Conservation (phyloP, 1,140 invertebrate genomes). For the Eriocheir sinensis region DNA sequence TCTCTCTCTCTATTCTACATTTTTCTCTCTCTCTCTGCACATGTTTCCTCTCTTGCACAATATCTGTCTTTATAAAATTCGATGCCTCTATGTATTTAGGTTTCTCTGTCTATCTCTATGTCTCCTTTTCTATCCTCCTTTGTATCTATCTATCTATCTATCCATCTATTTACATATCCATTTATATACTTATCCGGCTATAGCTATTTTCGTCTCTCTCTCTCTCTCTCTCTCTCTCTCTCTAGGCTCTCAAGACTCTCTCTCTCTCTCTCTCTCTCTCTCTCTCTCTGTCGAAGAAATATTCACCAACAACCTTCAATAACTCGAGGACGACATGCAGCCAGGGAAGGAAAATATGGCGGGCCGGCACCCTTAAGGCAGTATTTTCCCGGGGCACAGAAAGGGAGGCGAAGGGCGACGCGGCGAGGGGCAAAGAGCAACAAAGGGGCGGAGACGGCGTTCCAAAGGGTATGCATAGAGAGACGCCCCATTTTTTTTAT, state of each 20-base stretch:
- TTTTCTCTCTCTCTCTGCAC: not conserved
- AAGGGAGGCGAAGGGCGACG: not conserved
- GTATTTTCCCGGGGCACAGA: not conserved
- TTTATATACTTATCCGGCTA: too few relatives aligned
- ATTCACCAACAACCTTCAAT: constrained; percentile 15
- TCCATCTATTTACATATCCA: too few relatives aligned
- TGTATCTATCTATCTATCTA: too few relatives aligned
- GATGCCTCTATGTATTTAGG: too few relatives aligned
- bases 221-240: constrained; percentile 22
- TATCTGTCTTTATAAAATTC: too few relatives aligned
- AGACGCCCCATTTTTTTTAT: too few relatives aligned
- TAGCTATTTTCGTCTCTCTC: too few relatives aligned
- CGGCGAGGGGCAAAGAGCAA: too few relatives aligned
- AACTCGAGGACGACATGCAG: not conserved
- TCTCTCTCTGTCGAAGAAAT: not conserved
- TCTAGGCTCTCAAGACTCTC: not conserved
- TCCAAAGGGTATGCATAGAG: too few relatives aligned
- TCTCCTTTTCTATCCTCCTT: too few relatives aligned
- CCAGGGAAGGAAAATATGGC: constrained; percentile 12
- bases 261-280: constrained; percentile 12
- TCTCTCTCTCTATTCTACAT: too few relatives aligned
- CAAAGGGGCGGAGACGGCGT: not conserved
- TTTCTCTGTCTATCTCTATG: too few relatives aligned
- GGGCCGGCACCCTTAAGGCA: not conserved
- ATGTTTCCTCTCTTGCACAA: not conserved